Conservation (phyloP, 1,140 invertebrate species). For the Bemisia tabaci region DNA sequence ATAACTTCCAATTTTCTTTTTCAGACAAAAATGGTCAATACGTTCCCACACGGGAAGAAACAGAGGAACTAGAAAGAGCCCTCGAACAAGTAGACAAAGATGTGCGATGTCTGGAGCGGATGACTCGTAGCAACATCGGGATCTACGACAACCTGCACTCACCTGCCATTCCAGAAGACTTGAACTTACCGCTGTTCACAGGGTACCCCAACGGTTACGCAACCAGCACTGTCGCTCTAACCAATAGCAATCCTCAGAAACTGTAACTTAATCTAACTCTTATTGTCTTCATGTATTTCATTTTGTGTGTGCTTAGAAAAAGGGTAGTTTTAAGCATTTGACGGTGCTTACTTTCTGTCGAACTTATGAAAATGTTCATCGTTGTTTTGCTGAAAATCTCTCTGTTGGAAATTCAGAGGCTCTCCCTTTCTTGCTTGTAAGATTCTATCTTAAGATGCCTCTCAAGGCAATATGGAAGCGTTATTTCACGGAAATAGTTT, state of each 20-base stretch:
- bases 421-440: no score
- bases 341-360: no score
- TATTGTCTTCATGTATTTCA: neutral
- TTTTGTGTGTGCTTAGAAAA: neutral
- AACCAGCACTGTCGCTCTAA: neutral
- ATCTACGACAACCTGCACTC: neutral
- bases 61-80: constrained; percentile 68
- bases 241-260: neutral
- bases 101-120: constrained; percentile 43
- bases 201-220: neutral
- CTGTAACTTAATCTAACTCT: neutral
- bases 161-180: neutral
- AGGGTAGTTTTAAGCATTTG: no score
- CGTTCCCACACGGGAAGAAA: constrained; percentile 58
- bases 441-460: no score
- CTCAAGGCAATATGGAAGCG: no score
- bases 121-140: constrained; percentile 23
- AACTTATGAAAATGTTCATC: no score
- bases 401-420: no score
- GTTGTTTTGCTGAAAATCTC: no score
- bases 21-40: constrained; percentile 57
- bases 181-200: neutral
- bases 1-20: no score
- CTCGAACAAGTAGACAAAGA: constrained; percentile 66
- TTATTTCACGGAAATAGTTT: no score